A percentile compares a stretch with the other conserved stretches of the same genome.
Conservation (phyloP, 2,888 invertebrate species). For the Stratiomys singularior region DNA sequence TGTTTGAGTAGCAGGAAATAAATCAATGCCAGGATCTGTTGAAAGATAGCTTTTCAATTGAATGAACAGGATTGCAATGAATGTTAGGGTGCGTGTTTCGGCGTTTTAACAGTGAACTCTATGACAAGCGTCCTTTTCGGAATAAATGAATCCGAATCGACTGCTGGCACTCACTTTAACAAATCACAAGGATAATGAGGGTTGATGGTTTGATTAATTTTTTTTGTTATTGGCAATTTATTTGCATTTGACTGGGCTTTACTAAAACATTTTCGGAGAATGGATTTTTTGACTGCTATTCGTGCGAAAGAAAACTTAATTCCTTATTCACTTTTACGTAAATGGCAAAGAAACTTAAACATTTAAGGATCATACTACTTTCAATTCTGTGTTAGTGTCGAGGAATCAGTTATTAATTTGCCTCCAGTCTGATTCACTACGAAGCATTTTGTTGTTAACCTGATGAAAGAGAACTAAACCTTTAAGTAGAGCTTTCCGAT, state of each 20-base stretch:
- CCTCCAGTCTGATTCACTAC: neutral
- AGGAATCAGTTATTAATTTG: neutral
- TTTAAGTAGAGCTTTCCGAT: no score
- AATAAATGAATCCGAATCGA: neutral
- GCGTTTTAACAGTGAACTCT: neutral
- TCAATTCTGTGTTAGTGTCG: no score
- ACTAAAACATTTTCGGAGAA: no score
- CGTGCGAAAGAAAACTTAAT: no score
- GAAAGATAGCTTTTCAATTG: constrained; percentile 44
- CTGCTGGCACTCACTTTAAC: neutral
- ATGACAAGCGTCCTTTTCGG: constrained; percentile 9
- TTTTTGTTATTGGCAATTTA: neutral
- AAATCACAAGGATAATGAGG: neutral
- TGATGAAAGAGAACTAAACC: no score
- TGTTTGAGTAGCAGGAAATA: constrained; percentile 30
- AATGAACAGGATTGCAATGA: neutral
- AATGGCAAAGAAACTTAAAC: no score
- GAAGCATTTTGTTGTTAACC: no score
- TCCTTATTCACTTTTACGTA: no score
- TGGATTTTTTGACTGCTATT: no score
- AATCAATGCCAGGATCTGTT: constrained; percentile 31
- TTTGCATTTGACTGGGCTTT: neutral
- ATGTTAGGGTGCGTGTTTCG: constrained; percentile 11
- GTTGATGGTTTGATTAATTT: constrained; percentile 17
- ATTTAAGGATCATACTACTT: no score